Base-by-base conservation (phyloP, 2,113 vertebrate genomes). In the Taxidea taxus region DNA sequence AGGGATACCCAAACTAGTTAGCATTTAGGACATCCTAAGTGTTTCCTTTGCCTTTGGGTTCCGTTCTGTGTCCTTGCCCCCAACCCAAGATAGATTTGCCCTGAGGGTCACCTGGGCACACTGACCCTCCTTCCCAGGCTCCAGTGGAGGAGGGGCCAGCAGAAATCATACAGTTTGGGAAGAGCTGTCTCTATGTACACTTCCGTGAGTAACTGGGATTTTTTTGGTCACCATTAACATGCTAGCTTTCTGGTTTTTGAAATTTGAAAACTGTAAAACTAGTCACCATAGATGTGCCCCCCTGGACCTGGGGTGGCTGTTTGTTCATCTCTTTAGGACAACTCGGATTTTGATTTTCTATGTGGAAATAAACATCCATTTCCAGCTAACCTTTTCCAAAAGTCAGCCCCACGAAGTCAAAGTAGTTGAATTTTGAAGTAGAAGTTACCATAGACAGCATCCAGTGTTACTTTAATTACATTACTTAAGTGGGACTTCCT, bases 131-230 rank as follows among this genome's bases (percentile, higher is more conserved):
- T 49, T 2, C 10, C 54, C 2, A 64, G 84, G 1, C 23, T 75
- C n/a, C 84, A 29, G 21, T 0, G 11, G 62, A 1, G 1, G 23
- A 18, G 6, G 10, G 29, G 56, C 2, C 3, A 39, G 27, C 25
- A 64, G 80, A 42, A 74, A 37, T 16, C 4, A 29, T 8, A 14
- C n/a, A 42, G 21, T 34, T 31, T 12, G 44, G 47, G 29, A 42
- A 58, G 5, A 54, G 7, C 25, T 44, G 34, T 13, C 37, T 80
- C 34, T 44, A 23, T 25, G 37, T 14, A 21, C 23, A 62, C 4
- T 29, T 49, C 68, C 25, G 27, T 82, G 39, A 92, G 21, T 16
- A 56, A 25, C 29, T 47, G 54, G 31, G 20, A 20, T 51, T 58
- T 20, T 20, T 77, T 54, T 39, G 39, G 2, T 77, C 87, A 29